Evolutionary conservation across 2,888 invertebrate genomes (phyloP), one percentile per base, ranked within the genome.

Genomic region (Patella pellucida): DNA sequence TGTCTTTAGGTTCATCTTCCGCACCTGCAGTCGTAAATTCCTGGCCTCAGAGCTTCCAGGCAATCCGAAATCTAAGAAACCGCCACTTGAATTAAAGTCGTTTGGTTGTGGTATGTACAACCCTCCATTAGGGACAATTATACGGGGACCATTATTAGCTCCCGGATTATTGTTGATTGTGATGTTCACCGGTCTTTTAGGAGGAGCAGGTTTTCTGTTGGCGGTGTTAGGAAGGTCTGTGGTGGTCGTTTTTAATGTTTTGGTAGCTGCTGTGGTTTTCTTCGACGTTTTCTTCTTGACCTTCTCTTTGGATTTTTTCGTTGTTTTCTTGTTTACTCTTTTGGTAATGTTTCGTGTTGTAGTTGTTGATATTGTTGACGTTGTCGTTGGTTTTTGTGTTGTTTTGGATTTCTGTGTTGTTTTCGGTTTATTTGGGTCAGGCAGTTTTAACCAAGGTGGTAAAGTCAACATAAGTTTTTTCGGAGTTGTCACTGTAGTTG

Each of bases 71-170:
- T 69, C 14, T 72, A 69, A 27, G 69, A 31, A 16, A 68, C 62
- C 19, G 69, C 69, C 27, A 62, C 71, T 51, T 56, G 67, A 56
- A 54, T 68, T 52, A 56, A 54, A n/a, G 27, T 70, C 19, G 31
- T 16, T 56, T 31, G 23, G 23, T 69, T 54, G 19, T 23, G 80
- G 78, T 11, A 76, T 77, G 71, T 76, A 82, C 41, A 82, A 68
- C 0, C 82, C 82, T 14, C 72, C 68, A 51, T 71, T 69, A 2
- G 80, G 80, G 11, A 79, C 81, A 12, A 74, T 68, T 2, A 80
- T 78, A n/a, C 75, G 78, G 11, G 82, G 80, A 4, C 78, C 72
- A 23, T 74, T 23, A 11, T 75, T 74, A 3, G 79, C 19, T 23
- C 12, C 23, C 23, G 62, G 62, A 23, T 62, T 23, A 19, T 12